These are phyloP conservation scores for Umimayanthus chanpuru DNA, from an alignment of 92 coral and sea anemone species.

Conservation along the genomic window DNA sequence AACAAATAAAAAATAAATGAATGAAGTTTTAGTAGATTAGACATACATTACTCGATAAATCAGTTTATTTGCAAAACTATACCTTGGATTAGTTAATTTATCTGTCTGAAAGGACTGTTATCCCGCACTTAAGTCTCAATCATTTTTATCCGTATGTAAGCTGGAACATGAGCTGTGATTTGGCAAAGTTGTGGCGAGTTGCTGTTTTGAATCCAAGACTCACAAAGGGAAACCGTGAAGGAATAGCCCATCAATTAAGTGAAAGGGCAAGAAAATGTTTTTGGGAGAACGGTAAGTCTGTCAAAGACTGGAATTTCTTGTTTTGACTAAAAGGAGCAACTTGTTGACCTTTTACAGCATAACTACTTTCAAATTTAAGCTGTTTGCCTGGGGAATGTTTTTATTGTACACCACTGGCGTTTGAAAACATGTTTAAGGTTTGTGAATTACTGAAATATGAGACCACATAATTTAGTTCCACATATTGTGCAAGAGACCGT, in stretches of 20 bases:
- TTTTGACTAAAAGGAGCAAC: no score
- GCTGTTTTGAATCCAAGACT: slow-evolving; percentile 18
- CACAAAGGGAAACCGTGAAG: background rate
- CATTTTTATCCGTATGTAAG: background rate
- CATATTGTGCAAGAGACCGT: no score
- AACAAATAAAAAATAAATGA: no score
- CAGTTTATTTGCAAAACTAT: no score
- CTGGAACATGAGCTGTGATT: slow-evolving; percentile 20
- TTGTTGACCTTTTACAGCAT: no score
- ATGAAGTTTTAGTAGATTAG: background rate
- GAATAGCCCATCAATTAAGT: background rate
- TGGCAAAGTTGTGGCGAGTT: slow-evolving; percentile 17
- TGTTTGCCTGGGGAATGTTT: no score
- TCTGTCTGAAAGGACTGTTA: background rate
- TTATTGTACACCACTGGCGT: no score
- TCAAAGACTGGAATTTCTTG: background rate
- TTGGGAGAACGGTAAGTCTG: background rate
- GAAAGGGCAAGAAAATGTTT: background rate
- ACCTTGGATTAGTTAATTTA: background rate
- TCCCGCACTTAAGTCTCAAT: background rate
- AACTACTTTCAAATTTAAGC: no score
- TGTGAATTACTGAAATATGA: no score
- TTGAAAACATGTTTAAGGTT: no score
- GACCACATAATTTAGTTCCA: no score
- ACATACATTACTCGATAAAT: background rate